Evolutionary conservation across 1,140 invertebrate genomes (phyloP).

Genomic region (Philopotamus ludificatus): DNA sequence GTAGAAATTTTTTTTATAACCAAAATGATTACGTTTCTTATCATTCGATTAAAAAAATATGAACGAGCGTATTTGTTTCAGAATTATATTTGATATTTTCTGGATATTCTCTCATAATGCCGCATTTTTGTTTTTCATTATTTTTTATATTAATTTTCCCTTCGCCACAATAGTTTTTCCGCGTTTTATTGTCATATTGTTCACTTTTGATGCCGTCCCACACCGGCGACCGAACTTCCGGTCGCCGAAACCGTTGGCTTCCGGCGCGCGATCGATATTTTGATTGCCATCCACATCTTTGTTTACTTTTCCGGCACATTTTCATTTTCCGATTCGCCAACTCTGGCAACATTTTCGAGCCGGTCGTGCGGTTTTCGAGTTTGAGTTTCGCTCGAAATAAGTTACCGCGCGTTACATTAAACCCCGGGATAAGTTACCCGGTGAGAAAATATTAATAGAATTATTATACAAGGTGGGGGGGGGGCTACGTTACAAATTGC

Average conservation of each 20-base stretch:
- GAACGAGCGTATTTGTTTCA: too few species aligned
- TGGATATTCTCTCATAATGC: too few species aligned
- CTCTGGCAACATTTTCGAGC: slow-evolving; percentile 2
- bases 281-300: slow-evolving; percentile 12
- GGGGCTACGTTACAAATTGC: too few species aligned
- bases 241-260: not conserved
- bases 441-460: slow-evolving; percentile 2
- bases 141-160: too few species aligned
- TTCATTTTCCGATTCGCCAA: slow-evolving; percentile 22
- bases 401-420: not conserved
- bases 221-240: not conserved
- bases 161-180: too few species aligned
- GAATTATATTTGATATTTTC: too few species aligned
- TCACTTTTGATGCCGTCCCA: too few species aligned
- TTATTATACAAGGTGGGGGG: not conserved
- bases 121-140: too few species aligned
- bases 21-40: too few species aligned
- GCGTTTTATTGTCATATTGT: too few species aligned
- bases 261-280: slow-evolving; percentile 7
- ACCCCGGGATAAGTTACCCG: not conserved
- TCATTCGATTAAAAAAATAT: too few species aligned
- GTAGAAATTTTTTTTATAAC: too few species aligned
- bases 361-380: not conserved
- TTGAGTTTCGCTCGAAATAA: slow-evolving; percentile 2
- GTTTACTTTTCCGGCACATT: slow-evolving; percentile 22